A percentile compares a stretch with the other conserved stretches of the same genome.
Evolutionary conservation across 1,140 invertebrate species (phyloP).

Genomic region (Drosophila virilis): DNA sequence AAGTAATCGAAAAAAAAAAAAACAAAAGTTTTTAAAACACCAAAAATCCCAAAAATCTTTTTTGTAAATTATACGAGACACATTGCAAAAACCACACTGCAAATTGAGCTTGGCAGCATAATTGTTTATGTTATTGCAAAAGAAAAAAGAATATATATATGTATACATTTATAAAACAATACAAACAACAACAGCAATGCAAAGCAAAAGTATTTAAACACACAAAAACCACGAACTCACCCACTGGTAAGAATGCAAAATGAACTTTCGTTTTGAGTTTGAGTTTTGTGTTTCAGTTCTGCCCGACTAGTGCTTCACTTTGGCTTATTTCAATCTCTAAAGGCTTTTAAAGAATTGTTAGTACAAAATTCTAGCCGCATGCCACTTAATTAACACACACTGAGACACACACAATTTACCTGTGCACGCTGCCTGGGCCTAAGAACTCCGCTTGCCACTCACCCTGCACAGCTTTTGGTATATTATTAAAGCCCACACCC

Average conservation of each 20-base stretch:
- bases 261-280: slow-evolving; percentile 59
- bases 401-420: slow-evolving; percentile 44
- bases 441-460: slow-evolving; percentile 2
- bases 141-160: slow-evolving; percentile 20
- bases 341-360: slow-evolving; percentile 19
- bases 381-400: slow-evolving; percentile 69
- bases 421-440: slow-evolving; percentile 31
- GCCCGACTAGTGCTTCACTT: slow-evolving; percentile 12
- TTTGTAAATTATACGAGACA: slow-evolving; percentile 71
- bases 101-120: slow-evolving; percentile 68
- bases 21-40: too few relatives aligned
- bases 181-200: slow-evolving; percentile 30
- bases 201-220: slow-evolving; percentile 35
- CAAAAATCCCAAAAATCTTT: slow-evolving; percentile 10
- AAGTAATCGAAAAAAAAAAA: slow-evolving; percentile 1
- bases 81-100: slow-evolving; percentile 40
- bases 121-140: slow-evolving; percentile 37
- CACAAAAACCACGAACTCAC: slow-evolving; percentile 54
- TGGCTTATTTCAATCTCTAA: slow-evolving; percentile 1
- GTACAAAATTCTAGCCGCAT: slow-evolving; percentile 47
- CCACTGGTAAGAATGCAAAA: slow-evolving; percentile 80
- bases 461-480: neutral
- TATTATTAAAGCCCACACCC: slow-evolving; percentile 50
- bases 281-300: slow-evolving; percentile 34
- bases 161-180: slow-evolving; percentile 27